Base-by-base conservation (phyloP, 2,113 vertebrate species). In the Thymallus thymallus region DNA sequence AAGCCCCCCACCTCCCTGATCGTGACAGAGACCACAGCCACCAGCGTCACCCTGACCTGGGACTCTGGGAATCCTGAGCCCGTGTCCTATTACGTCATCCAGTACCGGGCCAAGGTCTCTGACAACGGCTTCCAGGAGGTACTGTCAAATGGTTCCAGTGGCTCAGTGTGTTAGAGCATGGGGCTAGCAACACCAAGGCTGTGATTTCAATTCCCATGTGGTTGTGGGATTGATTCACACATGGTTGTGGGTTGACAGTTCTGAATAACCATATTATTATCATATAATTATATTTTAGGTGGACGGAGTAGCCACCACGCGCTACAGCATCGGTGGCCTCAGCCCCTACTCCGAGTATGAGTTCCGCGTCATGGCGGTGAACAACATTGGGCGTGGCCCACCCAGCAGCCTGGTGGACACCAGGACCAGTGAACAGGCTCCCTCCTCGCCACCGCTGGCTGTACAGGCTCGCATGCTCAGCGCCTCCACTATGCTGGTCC, bases 11-110 rank as follows among this genome's bases (percentile, higher is more conserved):
- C 92, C 30, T 95, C 95, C 84, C 93, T 96, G 71, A 90, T 90
- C 66, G 98, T 98, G 84, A 98, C 97, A 26, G 98, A 99, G 91
- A 98, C 97, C 1, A 99, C 98, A 1, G 98, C 98, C 58, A 99
- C 98, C 81, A 99, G 98, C 1, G 96, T 99, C 82, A 99, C 98
- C 74, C 90, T 99, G 73, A 98, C 96, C 10, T 99, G 98, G 98
- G 96, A 97, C 87, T 98, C 97, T 0, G 98, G 97, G 24, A 99
- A 98, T 87, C 92, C 95, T 0, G 98, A 99, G 65, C 95, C 96
- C 0, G 93, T 98, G 68, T 96, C 95, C 0, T 99, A 96, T 87
- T 99, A 98, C 0, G 94, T 98, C 73, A 96, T 99, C 83, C 98
- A 99, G 82, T 99, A 98, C 88, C 95, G 94, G 0, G 82, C 95